Base-by-base conservation (phyloP, 2,113 vertebrate genomes). In the Phodopus roborovskii region DNA sequence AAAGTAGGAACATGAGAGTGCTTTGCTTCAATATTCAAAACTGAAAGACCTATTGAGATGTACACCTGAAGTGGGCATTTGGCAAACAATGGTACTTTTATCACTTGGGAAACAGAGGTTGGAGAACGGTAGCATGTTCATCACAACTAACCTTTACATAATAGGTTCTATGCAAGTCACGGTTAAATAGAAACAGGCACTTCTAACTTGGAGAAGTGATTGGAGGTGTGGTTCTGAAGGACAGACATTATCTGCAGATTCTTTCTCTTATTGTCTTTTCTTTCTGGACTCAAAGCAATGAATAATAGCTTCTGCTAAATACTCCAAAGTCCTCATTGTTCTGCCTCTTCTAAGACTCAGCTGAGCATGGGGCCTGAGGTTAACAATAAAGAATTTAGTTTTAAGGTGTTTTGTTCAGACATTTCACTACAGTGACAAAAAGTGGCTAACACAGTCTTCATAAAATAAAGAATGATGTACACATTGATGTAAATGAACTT, bases 1-100 rank as follows among this genome's bases (percentile, higher is more conserved):
- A n/a, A 11, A 39, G 42, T 28, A 24, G 20, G 12, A 42, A 42
- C n/a, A 8, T 2, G 11, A 60, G 12, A 28, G 22, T 24, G 3
- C 6, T 60, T 62, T 24, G 3, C 6, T 60, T 62, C n/a, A 83
- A 3, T 42, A 39, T 26, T 62, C 60, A 24, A 83, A 60, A 42
- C 3, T 9, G 3, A 60, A 24, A 12, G 0, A 12, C 0, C 4
- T 26, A 39, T 62, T 39, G n/a, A 83, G 56, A 6, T 26, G 3
- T 17, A 39, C 24, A 60, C 0, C 2, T 1, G 1, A 24, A 60
- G 12, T 62, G 22, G 5, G 36, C 0, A 24, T 83, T 58, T 39
- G 56, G 20, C 24, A 83, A 39, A 42, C 11, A 11, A 1, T 39
- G 36, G 2, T 24, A 4, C 7, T 60, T 7, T 1, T 7, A 5